These are phyloP conservation scores for Spisula solida DNA, from an alignment of 2,888 invertebrate species.

Conservation along the genomic window DNA sequence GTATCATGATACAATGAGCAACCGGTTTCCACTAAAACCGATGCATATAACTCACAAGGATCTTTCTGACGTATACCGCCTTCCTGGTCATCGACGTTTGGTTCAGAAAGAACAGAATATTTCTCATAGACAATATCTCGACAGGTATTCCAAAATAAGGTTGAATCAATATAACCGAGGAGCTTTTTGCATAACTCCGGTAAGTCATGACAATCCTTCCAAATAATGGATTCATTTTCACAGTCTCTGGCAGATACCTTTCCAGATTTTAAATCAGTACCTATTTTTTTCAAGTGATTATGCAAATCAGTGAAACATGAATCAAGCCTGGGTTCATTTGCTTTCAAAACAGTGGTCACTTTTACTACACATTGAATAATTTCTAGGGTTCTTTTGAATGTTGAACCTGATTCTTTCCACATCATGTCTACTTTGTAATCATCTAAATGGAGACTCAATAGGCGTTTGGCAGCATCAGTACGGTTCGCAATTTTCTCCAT, in stretches of 20 bases:
- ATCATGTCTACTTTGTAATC: slow-evolving; percentile 2
- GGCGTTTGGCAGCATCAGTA: not conserved
- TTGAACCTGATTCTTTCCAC: slow-evolving; percentile 17
- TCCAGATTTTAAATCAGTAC: not conserved
- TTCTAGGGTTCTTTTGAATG: not conserved
- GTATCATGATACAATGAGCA: not conserved
- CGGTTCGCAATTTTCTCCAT: not conserved
- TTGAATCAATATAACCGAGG: not conserved
- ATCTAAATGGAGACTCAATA: not conserved
- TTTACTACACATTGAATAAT: not conserved
- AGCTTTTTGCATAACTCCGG: not conserved
- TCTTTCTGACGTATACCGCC: not conserved
- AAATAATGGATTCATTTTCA: slow-evolving; percentile 21
- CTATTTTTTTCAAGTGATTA: not conserved
- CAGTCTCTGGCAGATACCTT: not conserved
- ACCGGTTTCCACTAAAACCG: not conserved
- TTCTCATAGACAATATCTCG: not conserved
- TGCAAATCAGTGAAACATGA: not conserved
- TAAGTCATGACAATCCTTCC: slow-evolving; percentile 14
- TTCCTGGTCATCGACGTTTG: slow-evolving; percentile 13
- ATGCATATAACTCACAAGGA: not conserved
- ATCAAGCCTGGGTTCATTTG: not conserved
- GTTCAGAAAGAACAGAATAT: not conserved
- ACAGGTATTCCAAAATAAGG: slow-evolving; percentile 34
- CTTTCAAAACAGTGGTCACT: not conserved